These are phyloP conservation scores for Phocides pigmalion DNA, from an alignment of 1,140 invertebrate species.

Conservation along the genomic window DNA sequence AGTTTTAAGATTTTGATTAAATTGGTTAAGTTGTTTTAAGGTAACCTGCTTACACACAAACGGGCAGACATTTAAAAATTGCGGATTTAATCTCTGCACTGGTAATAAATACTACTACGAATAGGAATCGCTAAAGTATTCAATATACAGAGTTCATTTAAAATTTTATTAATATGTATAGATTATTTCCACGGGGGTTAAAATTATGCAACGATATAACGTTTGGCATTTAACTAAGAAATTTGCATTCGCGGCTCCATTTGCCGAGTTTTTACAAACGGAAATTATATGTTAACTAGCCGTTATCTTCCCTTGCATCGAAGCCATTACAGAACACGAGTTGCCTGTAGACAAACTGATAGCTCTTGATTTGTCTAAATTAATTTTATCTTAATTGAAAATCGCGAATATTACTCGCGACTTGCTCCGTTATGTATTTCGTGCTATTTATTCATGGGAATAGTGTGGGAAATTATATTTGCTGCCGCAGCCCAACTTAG, in stretches of 20 bases:
- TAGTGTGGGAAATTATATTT: not conserved
- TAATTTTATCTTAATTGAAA: slow-evolving; percentile 43
- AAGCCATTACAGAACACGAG: slow-evolving; percentile 4
- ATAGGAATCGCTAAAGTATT: too few relatives aligned
- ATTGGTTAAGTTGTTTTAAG: too few relatives aligned
- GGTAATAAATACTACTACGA: too few relatives aligned
- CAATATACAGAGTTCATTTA: too few relatives aligned
- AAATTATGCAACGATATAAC: slow-evolving; percentile 8
- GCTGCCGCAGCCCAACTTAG: too few relatives aligned
- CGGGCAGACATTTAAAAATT: too few relatives aligned
- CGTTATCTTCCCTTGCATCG: slow-evolving; percentile 8
- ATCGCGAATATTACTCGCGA: slow-evolving; percentile 32
- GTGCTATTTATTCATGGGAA: not conserved
- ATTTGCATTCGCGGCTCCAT: slow-evolving; percentile 19
- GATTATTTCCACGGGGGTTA: slow-evolving; percentile 11
- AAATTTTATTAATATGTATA: too few relatives aligned
- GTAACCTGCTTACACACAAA: too few relatives aligned
- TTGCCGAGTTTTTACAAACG: slow-evolving; percentile 16
- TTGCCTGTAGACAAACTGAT: slow-evolving; percentile 3
- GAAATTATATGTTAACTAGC: slow-evolving; percentile 18
- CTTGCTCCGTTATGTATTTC: slow-evolving; percentile 38
- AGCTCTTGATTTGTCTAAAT: slow-evolving; percentile 36
- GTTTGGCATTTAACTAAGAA: slow-evolving; percentile 17
- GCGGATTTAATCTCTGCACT: too few relatives aligned
- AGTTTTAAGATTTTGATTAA: too few relatives aligned